Evolutionary conservation across 1,140 invertebrate genomes (phyloP), one percentile per base, ranked within the genome.

Genomic region (Lepidurus packardi): DNA sequence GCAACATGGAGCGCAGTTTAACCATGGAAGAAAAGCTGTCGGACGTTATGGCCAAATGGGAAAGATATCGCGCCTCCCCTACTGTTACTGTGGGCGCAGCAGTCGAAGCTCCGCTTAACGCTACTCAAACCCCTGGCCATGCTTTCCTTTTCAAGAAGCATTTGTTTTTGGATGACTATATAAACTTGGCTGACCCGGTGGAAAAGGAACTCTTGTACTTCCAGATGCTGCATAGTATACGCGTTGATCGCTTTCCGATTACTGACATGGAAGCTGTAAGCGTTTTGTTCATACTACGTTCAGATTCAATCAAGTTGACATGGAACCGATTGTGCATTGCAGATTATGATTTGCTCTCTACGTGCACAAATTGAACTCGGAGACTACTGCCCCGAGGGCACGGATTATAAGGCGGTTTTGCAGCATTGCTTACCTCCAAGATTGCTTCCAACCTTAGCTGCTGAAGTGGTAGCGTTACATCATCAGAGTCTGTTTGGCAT

Each of bases 201-300:
- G 96, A 98, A 85, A 96, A 97, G 85, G 95, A 98, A 85, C 86
- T 98, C 34, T 84, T 98, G n/a, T 97, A 97, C 85, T 94, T 98
- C 86, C 96, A 98, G 87, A 92, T 97, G 43, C 86, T 98, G 73
- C 93, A 96, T 83, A 92, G 93, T 82, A 89, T 98, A 24, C 88
- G 95, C 79, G 93, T 93, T 78, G 94, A 98, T 86, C 88, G 94
- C 24, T 94, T 96, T 83, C 95, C 95, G 1, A 91, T 97, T 43
- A 93, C 93, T 25, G 93, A 94, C 81, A 94, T 94, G 84, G 95
- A 98, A 87, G 95, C 95, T 74, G 94, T 96, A 85, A 90, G 91
- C 89, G 74, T 74, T 2, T 73, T 73, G 1, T 47, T 34, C 10
- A 34, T 34, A 24, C 41, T 13, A 73, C 47, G 16, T 7, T 8